A percentile compares a stretch with the other conserved stretches of the same genome.
Conservation (phyloP, 2,888 invertebrate genomes). For the Cataglyphis livida region DNA sequence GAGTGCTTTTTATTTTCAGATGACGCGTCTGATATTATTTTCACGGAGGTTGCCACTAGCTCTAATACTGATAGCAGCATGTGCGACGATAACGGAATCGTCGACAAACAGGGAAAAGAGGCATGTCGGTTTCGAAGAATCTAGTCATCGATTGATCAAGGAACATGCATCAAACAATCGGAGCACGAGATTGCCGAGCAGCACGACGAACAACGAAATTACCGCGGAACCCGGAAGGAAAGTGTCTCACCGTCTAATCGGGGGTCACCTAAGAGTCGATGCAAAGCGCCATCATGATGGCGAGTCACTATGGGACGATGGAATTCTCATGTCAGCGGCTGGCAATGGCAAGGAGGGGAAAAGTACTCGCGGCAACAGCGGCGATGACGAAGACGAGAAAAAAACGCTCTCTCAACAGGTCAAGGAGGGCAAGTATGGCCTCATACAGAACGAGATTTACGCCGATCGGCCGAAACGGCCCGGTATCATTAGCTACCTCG, state of each 20-base stretch:
- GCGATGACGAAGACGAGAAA: conserved; percentile 90
- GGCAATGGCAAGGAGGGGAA: conserved; percentile 89
- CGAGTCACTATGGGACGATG: conserved; percentile 85
- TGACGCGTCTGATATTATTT: conserved; percentile 55
- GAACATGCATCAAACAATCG: conserved; percentile 28
- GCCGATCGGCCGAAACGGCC: conserved; percentile 89
- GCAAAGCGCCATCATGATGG: conserved; percentile 72
- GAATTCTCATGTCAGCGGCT: conserved; percentile 90
- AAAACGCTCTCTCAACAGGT: conserved; percentile 96
- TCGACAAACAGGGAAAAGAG: conserved; percentile 64
- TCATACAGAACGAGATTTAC: conserved; percentile 95
- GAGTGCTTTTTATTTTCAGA: conserved; percentile 64
- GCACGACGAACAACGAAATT: conserved; percentile 72
- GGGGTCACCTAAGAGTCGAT: conserved; percentile 88
- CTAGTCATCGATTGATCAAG: conserved; percentile 69
- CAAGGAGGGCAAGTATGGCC: conserved; percentile 95
- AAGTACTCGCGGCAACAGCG: conserved; percentile 83
- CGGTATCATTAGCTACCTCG: conserved; percentile 93
- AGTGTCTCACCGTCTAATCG: conserved; percentile 87
- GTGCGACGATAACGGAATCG: conserved; percentile 58
- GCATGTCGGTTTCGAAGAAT: conserved; percentile 67
- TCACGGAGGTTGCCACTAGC: conserved; percentile 64
- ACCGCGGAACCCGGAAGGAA: conserved; percentile 69
- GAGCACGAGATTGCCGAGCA: conserved; percentile 62
- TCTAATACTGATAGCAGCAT: conserved; percentile 67